Evolutionary conservation across 1,140 invertebrate genomes (phyloP).

Genomic region (Lasioglossum baleicum): DNA sequence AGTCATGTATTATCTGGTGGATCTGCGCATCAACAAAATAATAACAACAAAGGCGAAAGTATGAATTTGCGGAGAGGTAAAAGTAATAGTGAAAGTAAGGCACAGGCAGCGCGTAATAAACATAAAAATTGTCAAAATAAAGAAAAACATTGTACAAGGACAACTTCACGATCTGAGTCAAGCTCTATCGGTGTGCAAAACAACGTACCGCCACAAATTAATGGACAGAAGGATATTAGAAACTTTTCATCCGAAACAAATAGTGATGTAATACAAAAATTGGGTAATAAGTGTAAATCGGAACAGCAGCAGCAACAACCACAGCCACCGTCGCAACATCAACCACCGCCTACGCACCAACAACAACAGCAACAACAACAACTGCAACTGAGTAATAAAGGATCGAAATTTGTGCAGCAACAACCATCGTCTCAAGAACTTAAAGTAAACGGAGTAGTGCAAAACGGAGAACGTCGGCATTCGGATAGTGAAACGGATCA

Average conservation of each 20-base stretch:
- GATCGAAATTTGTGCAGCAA: conserved; percentile 66
- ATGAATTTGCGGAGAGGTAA: conserved; percentile 73
- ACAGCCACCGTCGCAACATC: conserved; percentile 55
- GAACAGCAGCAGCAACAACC: conserved; percentile 63
- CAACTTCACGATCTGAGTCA: conserved; percentile 73
- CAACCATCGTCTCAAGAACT: conserved; percentile 67
- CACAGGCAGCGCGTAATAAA: conserved; percentile 77
- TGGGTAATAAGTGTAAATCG: conserved; percentile 68
- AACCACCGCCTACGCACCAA: conserved; percentile 46
- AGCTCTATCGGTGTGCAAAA: conserved; percentile 65
- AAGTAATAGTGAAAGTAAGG: conserved; percentile 78
- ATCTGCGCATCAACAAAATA: conserved; percentile 70
- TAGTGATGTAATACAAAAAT: conserved; percentile 71
- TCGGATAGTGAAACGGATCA: conserved; percentile 73
- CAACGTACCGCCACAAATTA: conserved; percentile 65
- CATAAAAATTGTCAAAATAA: conserved; percentile 79
- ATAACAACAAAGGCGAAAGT: conserved; percentile 77
- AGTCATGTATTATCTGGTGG: conserved; percentile 63
- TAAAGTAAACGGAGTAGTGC: conserved; percentile 74
- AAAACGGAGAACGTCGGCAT: conserved; percentile 64
- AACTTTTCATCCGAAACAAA: conserved; percentile 65
- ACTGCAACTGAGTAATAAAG: conserved; percentile 56
- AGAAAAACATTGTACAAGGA: conserved; percentile 74
- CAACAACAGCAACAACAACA: conserved; percentile 56
- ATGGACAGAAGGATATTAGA: conserved; percentile 72